Evolutionary conservation across 2,888 invertebrate species (phyloP), one percentile per base, ranked within the genome.

Genomic region (Scotopteryx bipunctaria): DNA sequence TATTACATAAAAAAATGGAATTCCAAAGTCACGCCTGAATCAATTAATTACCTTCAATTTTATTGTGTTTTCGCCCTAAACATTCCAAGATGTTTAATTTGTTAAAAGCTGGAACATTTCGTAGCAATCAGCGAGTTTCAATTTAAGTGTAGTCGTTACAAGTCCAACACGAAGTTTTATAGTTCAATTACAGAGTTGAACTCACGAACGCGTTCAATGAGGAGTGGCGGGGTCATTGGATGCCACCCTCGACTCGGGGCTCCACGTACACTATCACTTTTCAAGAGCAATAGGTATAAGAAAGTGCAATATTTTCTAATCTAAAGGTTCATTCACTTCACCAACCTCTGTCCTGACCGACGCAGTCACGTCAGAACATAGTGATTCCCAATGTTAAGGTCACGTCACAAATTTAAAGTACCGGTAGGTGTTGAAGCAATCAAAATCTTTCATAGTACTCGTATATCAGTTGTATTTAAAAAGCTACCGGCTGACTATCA

Each of bases 131-230:
- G 52, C 32, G 43, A 59, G 53, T 53, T 59, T 58, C 48, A 58
- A 58, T 58, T 56, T 49, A 58, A 55, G 51, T 52, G 46, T 25
- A 51, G 55, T 43, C 55, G 50, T 57, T 57, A 45, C 48, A 55
- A 61, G 49, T 59, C 50, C 41, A 46, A 45, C 37, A 38, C 40
- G 43, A 54, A 58, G 53, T 61, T 59, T 57, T 57, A 61, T 55
- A 49, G 53, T 61, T 55, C 50, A 57, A 59, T 59, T 59, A 61
- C 37, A 50, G 45, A 57, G 55, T 55, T 55, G 50, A 57, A 59
- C 45, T 46, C 40, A 51, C 43, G 40, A 58, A 50, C 32, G 41
- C 44, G 52, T 57, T 42, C 38, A 52, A 42, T 23, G 42, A 52
- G 36, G 32, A 50, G 25, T 41, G 45, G 36, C 9, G 49, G 47